phyloP scores from a whole-genome alignment of 1,140 invertebrate species.

The Papilio glaucus region DNA sequence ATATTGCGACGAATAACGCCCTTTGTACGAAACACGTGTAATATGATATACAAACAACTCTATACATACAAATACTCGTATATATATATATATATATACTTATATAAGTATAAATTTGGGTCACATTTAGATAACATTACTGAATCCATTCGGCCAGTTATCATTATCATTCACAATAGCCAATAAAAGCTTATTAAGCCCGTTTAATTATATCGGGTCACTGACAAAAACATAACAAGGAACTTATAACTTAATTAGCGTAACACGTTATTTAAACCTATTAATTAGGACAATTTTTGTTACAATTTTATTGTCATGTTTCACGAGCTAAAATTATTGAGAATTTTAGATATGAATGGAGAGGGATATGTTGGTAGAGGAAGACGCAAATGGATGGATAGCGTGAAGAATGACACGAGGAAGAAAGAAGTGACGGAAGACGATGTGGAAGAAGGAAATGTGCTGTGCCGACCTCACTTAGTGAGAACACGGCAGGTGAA shows the following conservation, averaged over 20 bases:
- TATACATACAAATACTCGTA: too few relatives aligned
- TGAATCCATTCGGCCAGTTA: slow-evolving; percentile 7
- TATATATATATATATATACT: background rate
- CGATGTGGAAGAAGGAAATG: too few relatives aligned
- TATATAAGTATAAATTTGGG: slow-evolving; percentile 1
- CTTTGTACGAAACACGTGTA: slow-evolving; percentile 15
- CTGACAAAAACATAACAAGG: slow-evolving; percentile 10
- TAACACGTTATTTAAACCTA: background rate
- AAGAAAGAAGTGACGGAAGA: too few relatives aligned
- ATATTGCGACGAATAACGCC: background rate
- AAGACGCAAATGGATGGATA: too few relatives aligned
- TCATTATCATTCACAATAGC: slow-evolving; percentile 2
- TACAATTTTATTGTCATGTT: background rate
- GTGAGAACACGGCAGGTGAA: too few relatives aligned
- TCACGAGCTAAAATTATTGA: too few relatives aligned
- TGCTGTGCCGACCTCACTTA: too few relatives aligned
- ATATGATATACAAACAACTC: too few relatives aligned
- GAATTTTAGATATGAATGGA: too few relatives aligned
- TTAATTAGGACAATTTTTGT: background rate
- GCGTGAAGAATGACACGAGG: too few relatives aligned
- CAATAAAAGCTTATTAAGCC: slow-evolving; percentile 25
- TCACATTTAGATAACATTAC: slow-evolving; percentile 8
- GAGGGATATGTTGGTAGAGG: too few relatives aligned
- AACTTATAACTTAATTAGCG: slow-evolving; percentile 19
- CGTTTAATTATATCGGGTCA: slow-evolving; percentile 22